Conservation (phyloP, 2,797 vertebrate genomes). For the Philypnodon macrostomus region DNA sequence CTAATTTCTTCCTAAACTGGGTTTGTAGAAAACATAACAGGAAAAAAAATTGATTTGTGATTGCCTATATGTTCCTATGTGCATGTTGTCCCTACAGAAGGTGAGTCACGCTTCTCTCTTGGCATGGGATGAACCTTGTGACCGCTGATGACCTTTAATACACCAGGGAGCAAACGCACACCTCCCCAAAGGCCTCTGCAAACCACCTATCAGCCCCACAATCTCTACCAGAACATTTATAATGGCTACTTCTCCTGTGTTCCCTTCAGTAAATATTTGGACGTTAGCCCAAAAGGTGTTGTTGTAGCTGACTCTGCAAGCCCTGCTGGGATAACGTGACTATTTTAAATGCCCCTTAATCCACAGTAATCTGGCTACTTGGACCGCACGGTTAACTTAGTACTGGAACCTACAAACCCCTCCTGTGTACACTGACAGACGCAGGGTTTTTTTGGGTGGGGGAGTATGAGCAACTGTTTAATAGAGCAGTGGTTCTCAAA, state of each 20-base stretch:
- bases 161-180: neutral
- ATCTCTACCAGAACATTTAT: neutral
- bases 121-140: constrained; percentile 24
- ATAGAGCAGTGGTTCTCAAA: too few relatives aligned
- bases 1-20: too few relatives aligned
- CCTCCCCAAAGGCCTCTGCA: neutral
- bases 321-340: constrained; percentile 73
- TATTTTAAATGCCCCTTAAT: constrained; percentile 76
- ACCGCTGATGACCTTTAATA: constrained; percentile 16
- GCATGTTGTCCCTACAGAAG: constrained; percentile 9
- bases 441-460: too few relatives aligned
- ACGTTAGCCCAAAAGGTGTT: constrained; percentile 42
- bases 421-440: constrained; percentile 3
- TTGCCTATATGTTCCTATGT: too few relatives aligned
- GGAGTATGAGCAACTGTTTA: too few relatives aligned
- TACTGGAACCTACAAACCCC: constrained; percentile 47
- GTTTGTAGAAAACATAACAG: too few relatives aligned
- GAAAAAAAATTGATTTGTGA: too few relatives aligned
- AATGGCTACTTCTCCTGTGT: neutral
- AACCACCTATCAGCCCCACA: too few relatives aligned
- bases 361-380: constrained; percentile 76
- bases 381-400: constrained; percentile 74
- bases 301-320: constrained; percentile 57
- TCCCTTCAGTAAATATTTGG: constrained; percentile 27
- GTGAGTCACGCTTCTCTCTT: constrained; percentile 19